Conservation (phyloP, 2,888 invertebrate species). For the Exocentrus adspersus region DNA sequence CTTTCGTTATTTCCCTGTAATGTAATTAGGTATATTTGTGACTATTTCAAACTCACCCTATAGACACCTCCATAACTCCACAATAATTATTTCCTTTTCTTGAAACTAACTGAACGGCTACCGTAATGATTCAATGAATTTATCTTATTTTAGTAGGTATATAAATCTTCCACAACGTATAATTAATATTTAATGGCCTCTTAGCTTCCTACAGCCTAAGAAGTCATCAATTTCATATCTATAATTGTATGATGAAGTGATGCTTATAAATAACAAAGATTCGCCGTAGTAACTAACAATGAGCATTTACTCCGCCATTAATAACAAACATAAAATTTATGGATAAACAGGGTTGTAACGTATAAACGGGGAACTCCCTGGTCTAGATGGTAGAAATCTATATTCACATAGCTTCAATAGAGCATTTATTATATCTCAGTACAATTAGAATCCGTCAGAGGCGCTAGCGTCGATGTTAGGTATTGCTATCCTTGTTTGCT, state of each 20-base stretch:
- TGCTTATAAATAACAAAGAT: conserved; percentile 25
- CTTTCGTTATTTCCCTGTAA: no score
- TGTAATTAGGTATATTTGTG: no score
- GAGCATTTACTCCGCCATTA: conserved; percentile 3
- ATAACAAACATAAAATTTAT: conserved; percentile 18
- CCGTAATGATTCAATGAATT: neutral
- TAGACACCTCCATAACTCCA: no score
- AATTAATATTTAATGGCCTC: conserved; percentile 26
- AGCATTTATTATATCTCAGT: no score
- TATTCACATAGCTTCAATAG: no score
- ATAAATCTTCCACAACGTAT: conserved; percentile 8
- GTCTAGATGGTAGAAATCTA: no score
- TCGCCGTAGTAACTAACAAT: conserved; percentile 11
- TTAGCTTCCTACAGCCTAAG: conserved; percentile 9
- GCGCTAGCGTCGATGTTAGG: no score
- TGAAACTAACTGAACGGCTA: neutral
- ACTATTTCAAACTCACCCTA: no score
- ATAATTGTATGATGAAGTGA: conserved; percentile 16
- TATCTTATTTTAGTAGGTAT: conserved; percentile 10
- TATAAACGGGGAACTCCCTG: no score
- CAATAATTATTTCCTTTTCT: no score
- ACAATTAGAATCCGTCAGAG: no score
- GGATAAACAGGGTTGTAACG: conserved; percentile 6
- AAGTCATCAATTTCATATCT: conserved; percentile 18
- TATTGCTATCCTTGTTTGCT: no score